Evolutionary conservation across 2,888 invertebrate genomes (phyloP), one percentile per base, ranked within the genome.

Genomic region (Lysandra bellargus): DNA sequence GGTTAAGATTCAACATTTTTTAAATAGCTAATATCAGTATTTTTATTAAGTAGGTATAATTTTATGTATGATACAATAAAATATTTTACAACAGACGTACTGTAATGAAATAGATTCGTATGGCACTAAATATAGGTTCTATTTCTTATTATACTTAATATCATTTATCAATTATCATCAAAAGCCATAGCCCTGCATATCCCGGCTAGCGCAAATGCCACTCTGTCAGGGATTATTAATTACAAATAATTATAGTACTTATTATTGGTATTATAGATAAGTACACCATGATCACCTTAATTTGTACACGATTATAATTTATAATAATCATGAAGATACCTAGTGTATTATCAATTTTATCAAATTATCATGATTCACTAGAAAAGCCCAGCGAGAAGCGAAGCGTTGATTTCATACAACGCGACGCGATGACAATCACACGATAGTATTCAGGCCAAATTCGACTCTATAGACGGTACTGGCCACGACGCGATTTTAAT

Each of bases 391-490:
- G 17, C 17, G 69, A 17, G 69, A 40, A 72, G 33, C 44, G 49
- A 40, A 72, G 33, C 44, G 49, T 33, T n/a, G 40, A 78, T 78
- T 78, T 61, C 57, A 37, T 40, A 33, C 33, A 69, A 72, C 49
- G 17, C 23, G 23, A 44, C n/a, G 44, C 44, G 74, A 74, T 74
- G 74, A 9, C 17, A 76, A 76, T 33, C 53, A 76, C 49, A 64
- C 64, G 64, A 64, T 76, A 30, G 53, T 57, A 76, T 30, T 37
- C 78, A 73, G 44, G 61, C 76, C 33, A 87, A 81, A 85, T 79
- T 85, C 40, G 80, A 82, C 87, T 82, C 81, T 91, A 88, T 60
- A 0, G 0, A 60, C 0, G 57, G 1, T 49, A 0, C 0, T 79
- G 86, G 88, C 85, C 80, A 75, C 33, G 6, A 73, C 57, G 17